These are phyloP conservation scores for Pyxicephalus adspersus DNA, from an alignment of 2,113 vertebrate species.

Conservation along the genomic window DNA sequence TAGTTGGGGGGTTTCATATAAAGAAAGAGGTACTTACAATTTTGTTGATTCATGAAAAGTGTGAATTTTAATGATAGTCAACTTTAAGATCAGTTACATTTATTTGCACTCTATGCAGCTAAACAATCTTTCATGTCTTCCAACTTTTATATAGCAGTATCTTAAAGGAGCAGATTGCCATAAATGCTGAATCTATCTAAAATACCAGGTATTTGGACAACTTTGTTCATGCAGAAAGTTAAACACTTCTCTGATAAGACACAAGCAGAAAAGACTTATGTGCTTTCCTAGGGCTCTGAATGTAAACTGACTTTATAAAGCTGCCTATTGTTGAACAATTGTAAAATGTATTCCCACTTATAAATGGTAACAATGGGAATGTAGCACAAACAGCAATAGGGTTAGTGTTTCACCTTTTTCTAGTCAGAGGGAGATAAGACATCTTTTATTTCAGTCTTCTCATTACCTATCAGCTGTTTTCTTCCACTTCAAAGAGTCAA, in stretches of 20 bases:
- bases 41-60: no score
- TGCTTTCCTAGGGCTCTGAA: not conserved
- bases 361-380: slow-evolving; percentile 26
- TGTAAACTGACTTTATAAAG: not conserved
- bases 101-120: no score
- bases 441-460: slow-evolving; percentile 56
- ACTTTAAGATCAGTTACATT: no score
- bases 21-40: no score
- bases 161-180: no score
- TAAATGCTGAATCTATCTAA: no score
- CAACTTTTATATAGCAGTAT: no score
- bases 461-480: slow-evolving; percentile 43
- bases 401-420: slow-evolving; percentile 37
- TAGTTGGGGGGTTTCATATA: no score
- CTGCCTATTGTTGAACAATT: not conserved
- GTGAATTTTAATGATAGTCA: no score
- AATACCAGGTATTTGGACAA: no score
- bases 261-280: not conserved
- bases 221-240: not conserved
- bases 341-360: not conserved
- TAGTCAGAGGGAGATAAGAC: slow-evolving; percentile 35
- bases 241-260: not conserved
- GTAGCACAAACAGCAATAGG: slow-evolving; percentile 4
- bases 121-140: no score
- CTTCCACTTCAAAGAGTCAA: slow-evolving; percentile 48